phyloP scores from a whole-genome alignment of 2,888 invertebrate genomes.

The Philhelius pedissequus region DNA sequence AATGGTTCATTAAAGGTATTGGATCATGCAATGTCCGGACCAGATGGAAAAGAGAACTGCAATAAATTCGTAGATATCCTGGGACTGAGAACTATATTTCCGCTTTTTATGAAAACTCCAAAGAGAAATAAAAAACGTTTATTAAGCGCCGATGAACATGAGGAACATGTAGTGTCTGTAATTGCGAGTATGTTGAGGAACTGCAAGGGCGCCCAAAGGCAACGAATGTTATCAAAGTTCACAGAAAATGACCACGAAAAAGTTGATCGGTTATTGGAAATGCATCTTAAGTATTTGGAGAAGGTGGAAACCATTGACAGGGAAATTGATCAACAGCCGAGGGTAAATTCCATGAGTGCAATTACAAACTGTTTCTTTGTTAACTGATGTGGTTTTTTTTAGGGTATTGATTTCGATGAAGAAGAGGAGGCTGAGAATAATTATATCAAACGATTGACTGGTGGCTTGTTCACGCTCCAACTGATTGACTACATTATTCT shows the following conservation, averaged over 20 bases:
- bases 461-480: slow-evolving; percentile 97
- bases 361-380: neutral
- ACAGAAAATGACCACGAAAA: slow-evolving; percentile 99
- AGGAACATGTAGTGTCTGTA: slow-evolving; percentile 96
- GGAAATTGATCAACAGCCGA: slow-evolving; percentile 83
- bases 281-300: slow-evolving; percentile 97
- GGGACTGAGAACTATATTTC: slow-evolving; percentile 97
- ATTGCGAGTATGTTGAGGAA: slow-evolving; percentile 96
- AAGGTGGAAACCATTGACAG: slow-evolving; percentile 92
- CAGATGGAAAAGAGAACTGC: slow-evolving; percentile 96
- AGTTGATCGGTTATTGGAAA: slow-evolving; percentile 95
- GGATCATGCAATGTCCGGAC: slow-evolving; percentile 97
- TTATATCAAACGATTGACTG: slow-evolving; percentile 93
- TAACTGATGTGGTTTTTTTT: slow-evolving; percentile 16
- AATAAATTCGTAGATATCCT: slow-evolving; percentile 99
- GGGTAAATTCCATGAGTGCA: slow-evolving; percentile 70
- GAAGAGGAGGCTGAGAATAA: slow-evolving; percentile 90
- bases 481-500: slow-evolving; percentile 93
- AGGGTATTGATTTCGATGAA: slow-evolving; percentile 80
- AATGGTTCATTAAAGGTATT: slow-evolving; percentile 98
- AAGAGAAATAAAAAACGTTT: slow-evolving; percentile 89
- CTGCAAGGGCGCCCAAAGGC: slow-evolving; percentile 93
- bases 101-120: slow-evolving; percentile 99
- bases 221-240: slow-evolving; percentile 95
- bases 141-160: slow-evolving; percentile 92